A percentile compares a stretch with the other conserved stretches of the same genome.
These are phyloP conservation scores for Drosophila sucinea DNA, from an alignment of 1,140 invertebrate genomes.

Conservation along the genomic window DNA sequence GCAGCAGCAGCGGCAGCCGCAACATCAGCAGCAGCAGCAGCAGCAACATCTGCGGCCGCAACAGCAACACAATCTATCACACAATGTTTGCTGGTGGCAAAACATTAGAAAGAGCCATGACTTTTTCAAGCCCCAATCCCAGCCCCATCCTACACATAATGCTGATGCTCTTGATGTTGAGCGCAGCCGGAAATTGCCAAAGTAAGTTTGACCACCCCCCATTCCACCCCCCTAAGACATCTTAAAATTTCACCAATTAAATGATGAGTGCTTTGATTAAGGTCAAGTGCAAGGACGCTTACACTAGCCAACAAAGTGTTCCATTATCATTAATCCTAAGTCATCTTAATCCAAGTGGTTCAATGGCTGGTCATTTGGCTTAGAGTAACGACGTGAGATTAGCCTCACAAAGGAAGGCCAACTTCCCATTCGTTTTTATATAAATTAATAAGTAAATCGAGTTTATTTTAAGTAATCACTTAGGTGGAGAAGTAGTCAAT, in stretches of 20 bases:
- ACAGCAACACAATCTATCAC: neutral
- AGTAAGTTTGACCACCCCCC: slow-evolving; percentile 53
- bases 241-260: slow-evolving; percentile 5
- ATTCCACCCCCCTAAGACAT: neutral
- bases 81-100: slow-evolving; percentile 12
- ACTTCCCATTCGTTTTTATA: neutral
- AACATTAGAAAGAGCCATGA: slow-evolving; percentile 48
- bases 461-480: no score
- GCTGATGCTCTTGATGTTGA: slow-evolving; percentile 56
- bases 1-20: slow-evolving; percentile 17
- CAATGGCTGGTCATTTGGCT: neutral
- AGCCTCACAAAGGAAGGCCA: no score
- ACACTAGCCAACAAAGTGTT: neutral
- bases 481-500: no score
- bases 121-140: slow-evolving; percentile 32
- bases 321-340: neutral
- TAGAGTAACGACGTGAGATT: neutral
- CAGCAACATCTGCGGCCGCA: slow-evolving; percentile 13
- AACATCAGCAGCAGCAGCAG: slow-evolving; percentile 39
- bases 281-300: slow-evolving; percentile 4
- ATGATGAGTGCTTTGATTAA: neutral
- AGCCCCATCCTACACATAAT: slow-evolving; percentile 37
- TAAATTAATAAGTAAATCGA: no score
- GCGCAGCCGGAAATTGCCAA: slow-evolving; percentile 67
- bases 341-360: neutral